Evolutionary conservation across 2,888 invertebrate genomes (phyloP).

Genomic region (Spilosoma lubricipeda): DNA sequence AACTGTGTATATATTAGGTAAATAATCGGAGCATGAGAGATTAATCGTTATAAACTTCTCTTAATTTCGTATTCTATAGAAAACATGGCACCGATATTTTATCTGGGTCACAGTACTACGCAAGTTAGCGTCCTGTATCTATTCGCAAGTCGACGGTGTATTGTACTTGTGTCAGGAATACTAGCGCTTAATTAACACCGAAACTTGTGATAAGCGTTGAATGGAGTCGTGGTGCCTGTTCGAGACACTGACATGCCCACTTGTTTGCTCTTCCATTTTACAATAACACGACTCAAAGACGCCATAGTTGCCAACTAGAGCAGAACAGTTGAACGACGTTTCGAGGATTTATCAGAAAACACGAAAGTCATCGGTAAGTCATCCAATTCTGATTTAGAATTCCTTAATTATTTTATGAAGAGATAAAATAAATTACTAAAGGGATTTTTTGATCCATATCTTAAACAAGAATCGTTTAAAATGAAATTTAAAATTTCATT

Average conservation of each 20-base stretch:
- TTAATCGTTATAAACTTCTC: neutral
- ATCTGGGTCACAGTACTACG: neutral
- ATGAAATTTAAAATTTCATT: too few relatives aligned
- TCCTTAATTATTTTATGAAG: neutral
- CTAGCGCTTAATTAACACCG: slow-evolving; percentile 49
- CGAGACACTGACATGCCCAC: slow-evolving; percentile 52
- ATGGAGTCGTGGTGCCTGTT: slow-evolving; percentile 52
- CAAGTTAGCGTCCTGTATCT: neutral
- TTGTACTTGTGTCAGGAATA: slow-evolving; percentile 30
- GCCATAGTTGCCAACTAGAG: slow-evolving; percentile 21
- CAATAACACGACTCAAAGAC: slow-evolving; percentile 20
- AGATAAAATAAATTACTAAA: neutral
- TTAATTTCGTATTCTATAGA: neutral
- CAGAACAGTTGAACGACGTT: slow-evolving; percentile 1
- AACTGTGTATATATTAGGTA: too few relatives aligned
- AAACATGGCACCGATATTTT: neutral
- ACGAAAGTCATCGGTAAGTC: neutral
- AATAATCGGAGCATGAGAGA: neutral
- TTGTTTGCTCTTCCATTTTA: slow-evolving; percentile 39
- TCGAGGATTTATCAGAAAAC: neutral
- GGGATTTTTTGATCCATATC: neutral
- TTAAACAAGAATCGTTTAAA: too few relatives aligned
- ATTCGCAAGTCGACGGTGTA: slow-evolving; percentile 6
- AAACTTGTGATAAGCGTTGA: slow-evolving; percentile 49
- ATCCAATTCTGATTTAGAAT: neutral